Conservation (phyloP, 30 jellyfish, hydroid and myxozoan species). For the Cassiopea andromeda region DNA sequence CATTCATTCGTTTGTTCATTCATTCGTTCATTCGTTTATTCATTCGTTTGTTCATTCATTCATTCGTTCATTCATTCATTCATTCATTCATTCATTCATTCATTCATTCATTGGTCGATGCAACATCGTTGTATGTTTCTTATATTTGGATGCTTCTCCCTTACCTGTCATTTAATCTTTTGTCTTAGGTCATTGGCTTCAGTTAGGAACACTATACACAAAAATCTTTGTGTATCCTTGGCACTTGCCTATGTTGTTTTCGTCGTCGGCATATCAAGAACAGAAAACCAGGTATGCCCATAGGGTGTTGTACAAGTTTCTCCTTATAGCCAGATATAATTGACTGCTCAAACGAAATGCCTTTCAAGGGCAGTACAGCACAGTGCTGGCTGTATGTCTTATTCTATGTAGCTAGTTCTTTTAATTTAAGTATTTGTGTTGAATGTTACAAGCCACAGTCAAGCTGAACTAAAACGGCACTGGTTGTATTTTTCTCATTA, state of each 20-base stretch:
- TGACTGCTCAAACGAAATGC: too few species aligned
- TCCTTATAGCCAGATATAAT: not conserved
- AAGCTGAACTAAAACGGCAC: too few species aligned
- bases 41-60: not conserved
- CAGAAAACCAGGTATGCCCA: constrained; percentile 69
- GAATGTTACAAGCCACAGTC: too few species aligned
- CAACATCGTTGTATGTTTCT: not conserved
- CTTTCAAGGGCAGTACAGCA: too few species aligned
- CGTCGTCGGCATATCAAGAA: constrained; percentile 84
- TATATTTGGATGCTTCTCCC: not conserved
- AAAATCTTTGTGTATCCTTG: constrained; percentile 74
- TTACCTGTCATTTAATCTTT: not conserved
- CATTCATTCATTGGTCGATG: not conserved
- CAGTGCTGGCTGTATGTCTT: too few species aligned
- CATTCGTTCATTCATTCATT: not conserved
- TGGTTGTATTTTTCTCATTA: too few species aligned
- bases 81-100: not conserved
- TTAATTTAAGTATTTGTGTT: too few species aligned
- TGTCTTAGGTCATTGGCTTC: constrained; percentile 67
- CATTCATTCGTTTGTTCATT: too few species aligned
- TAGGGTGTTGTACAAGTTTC: not conserved
- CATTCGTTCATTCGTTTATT: not conserved
- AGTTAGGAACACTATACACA: constrained; percentile 80
- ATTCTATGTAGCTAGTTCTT: too few species aligned
- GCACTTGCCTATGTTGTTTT: constrained; percentile 77